Conservation (phyloP, 2,113 vertebrate genomes). For the Cinclus cinclus region DNA sequence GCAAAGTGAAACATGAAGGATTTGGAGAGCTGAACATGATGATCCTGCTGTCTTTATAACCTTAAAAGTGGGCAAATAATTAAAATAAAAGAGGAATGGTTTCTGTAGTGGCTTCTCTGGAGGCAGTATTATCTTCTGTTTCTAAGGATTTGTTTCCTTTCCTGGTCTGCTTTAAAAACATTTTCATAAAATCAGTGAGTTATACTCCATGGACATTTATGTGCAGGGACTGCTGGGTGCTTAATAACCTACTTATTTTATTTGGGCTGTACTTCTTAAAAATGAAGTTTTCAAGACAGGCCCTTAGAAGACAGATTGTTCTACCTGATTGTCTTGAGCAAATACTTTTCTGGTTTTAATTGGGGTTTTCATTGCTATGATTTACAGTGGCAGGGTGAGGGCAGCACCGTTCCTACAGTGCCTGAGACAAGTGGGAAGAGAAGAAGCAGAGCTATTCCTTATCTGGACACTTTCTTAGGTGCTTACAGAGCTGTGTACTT, state of each 20-base stretch:
- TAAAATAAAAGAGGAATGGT: neutral
- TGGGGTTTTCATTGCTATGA: neutral
- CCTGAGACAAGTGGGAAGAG: neutral
- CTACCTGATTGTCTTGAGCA: neutral
- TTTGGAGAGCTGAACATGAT: neutral
- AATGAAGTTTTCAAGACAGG: neutral
- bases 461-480: neutral
- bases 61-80: neutral
- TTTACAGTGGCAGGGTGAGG: constrained; percentile 16
- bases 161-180: neutral
- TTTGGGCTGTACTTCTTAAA: neutral
- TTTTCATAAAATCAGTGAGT: neutral
- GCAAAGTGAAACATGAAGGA: neutral
- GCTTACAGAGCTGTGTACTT: neutral
- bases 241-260: neutral
- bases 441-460: neutral
- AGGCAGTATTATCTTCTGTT: neutral
- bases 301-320: neutral
- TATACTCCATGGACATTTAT: neutral
- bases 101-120: neutral
- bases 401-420: constrained; percentile 40
- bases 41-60: neutral
- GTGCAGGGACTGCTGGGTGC: neutral
- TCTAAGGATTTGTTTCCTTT: neutral
- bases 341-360: neutral